Conservation (phyloP, 2,113 vertebrate genomes). For the Salvelinus namaycush region DNA sequence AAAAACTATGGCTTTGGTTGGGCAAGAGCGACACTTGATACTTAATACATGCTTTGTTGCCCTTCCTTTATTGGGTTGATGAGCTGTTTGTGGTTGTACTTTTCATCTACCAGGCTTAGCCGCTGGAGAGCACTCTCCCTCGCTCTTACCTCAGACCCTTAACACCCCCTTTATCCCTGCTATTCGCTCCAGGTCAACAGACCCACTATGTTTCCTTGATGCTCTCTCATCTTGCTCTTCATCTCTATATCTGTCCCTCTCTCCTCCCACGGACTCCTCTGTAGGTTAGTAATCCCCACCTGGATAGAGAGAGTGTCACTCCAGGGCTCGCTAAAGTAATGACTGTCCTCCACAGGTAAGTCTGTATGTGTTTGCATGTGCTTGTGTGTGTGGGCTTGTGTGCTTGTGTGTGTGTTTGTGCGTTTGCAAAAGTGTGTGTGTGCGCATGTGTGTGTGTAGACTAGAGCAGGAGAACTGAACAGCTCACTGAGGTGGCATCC, state of each 20-base stretch:
- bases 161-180: conserved; percentile 12
- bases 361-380: too few relatives aligned
- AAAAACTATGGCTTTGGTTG: not conserved
- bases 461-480: not conserved
- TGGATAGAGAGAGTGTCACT: not conserved
- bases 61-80: not conserved
- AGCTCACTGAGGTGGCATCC: conserved; percentile 10
- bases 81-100: not conserved
- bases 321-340: not conserved
- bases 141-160: not conserved
- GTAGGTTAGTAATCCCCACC: conserved; percentile 1
- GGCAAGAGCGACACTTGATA: not conserved
- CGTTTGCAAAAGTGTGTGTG: not conserved
- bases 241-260: not conserved
- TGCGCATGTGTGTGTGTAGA: not conserved
- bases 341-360: not conserved
- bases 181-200: conserved; percentile 11
- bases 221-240: conserved; percentile 10
- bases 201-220: not conserved
- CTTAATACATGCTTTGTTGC: not conserved
- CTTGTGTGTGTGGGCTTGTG: too few relatives aligned
- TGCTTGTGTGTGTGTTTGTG: too few relatives aligned
- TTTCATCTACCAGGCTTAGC: not conserved
- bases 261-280: not conserved
- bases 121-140: not conserved